Base-by-base conservation (phyloP, 2,797 vertebrate genomes). In the Tamandua tetradactyla region DNA sequence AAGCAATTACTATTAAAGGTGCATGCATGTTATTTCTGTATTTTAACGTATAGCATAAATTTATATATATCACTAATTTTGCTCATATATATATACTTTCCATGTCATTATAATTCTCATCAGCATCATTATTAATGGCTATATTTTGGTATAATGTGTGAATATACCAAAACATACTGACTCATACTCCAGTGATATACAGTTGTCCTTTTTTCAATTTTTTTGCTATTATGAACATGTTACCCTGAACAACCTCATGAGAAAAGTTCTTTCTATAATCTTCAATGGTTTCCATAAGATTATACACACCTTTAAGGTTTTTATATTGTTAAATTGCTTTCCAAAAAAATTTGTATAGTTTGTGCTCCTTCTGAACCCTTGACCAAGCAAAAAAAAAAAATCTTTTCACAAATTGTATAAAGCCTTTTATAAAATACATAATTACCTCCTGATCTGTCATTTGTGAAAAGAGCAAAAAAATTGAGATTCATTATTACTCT, bases 211-310 rank as follows among this genome's bases (percentile, higher is more conserved):
- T 79, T 78, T 61, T 9, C 66, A 68, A 17, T 23, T 87, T 68
- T n/a, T 40, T 55, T 64, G n/a, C 27, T 64, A 20, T 76, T 95
- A 30, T 22, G 92, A 85, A 75, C 85, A 89, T 40, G 55, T 61
- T 84, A 87, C 61, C 59, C n/a, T 40, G 66, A 91, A 66, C 15
- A 92, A 86, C 62, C 91, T 72, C 30, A 18, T 40, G 44, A 30
- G 42, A 62, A 94, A 85, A 72, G 35, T 74, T 93, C 42, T 94
- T 83, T 47, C 66, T 80, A n/a, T 23, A 69, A 72, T 68, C 93
- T 90, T 93, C 14, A 74, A 62, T 87, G 71, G 83, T 82, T 95
- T 89, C 47, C 92, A 94, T 91, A 80, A 95, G 59, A 15, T 87
- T 61, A 87, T 68, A 5, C 72, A 88, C 14, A 35, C 57, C 78